Evolutionary conservation across 2,888 invertebrate genomes (phyloP).

Genomic region (Sarcophaga caerulescens): DNA sequence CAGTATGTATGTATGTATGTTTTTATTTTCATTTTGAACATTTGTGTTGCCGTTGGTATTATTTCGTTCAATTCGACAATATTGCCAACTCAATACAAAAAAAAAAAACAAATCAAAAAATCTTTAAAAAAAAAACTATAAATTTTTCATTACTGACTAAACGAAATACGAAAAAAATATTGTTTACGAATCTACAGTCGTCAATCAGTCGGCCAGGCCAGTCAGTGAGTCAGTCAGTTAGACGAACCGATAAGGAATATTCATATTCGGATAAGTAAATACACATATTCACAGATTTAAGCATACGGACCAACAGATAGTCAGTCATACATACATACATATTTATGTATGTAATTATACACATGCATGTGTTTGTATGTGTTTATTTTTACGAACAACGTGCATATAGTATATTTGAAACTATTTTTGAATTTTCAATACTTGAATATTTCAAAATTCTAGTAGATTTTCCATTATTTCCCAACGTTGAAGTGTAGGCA

Average conservation of each 20-base stretch:
- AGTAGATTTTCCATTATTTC: slow-evolving; percentile 30
- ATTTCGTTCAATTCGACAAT: slow-evolving; percentile 24
- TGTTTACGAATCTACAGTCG: slow-evolving; percentile 24
- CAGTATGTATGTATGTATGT: no score
- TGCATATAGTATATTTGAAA: slow-evolving; percentile 39
- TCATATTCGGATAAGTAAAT: no score
- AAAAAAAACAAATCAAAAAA: slow-evolving; percentile 32
- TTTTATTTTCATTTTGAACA: not conserved
- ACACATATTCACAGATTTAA: no score
- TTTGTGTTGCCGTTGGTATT: not conserved
- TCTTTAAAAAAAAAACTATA: slow-evolving; percentile 36
- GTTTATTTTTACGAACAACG: not conserved
- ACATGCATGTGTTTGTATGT: not conserved
- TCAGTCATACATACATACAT: not conserved
- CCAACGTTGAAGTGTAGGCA: no score
- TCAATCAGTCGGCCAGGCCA: no score
- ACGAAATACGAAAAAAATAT: slow-evolving; percentile 29
- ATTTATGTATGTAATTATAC: not conserved
- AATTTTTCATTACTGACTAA: slow-evolving; percentile 51
- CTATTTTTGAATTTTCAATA: slow-evolving; percentile 63
- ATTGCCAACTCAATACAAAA: slow-evolving; percentile 45
- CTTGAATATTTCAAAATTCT: slow-evolving; percentile 61
- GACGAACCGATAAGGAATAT: no score
- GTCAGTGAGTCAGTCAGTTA: no score
- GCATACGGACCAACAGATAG: no score